Conservation (phyloP, 2,113 vertebrate genomes). For the Charadrius vociferus region DNA sequence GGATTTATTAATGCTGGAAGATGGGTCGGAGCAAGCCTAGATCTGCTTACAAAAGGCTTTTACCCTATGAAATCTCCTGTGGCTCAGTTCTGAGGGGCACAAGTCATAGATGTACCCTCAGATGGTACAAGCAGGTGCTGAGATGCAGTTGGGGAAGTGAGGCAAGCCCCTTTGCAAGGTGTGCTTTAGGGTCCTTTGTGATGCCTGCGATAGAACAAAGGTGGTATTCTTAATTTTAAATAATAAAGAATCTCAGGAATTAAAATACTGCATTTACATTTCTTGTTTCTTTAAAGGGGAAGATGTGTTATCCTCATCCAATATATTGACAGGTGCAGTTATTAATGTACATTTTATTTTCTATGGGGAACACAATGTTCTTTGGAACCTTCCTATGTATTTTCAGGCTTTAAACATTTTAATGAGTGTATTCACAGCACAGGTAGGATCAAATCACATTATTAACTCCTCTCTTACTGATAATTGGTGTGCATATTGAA, state of each 20-base stretch:
- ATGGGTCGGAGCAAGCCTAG: neutral
- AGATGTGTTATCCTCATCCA: neutral
- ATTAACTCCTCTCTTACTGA: neutral
- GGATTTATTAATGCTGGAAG: neutral
- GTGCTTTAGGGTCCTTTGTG: neutral
- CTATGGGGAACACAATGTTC: neutral
- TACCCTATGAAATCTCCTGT: accelerated
- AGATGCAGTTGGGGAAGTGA: accelerated
- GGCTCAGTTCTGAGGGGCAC: neutral
- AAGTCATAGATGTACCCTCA: neutral
- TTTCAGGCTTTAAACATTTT: neutral
- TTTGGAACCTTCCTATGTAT: neutral
- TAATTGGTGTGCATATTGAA: neutral
- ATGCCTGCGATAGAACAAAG: neutral
- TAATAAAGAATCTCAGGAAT: neutral
- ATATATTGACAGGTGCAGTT: neutral
- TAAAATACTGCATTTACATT: neutral
- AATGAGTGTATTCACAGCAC: neutral
- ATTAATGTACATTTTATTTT: neutral
- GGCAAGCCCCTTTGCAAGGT: neutral
- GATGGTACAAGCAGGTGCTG: neutral
- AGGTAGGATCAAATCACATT: neutral
- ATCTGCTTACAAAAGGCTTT: neutral
- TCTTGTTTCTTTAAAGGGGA: neutral
- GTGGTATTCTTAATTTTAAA: neutral